A percentile compares a stretch with the other conserved stretches of the same genome.
Conservation (phyloP, 1,140 invertebrate species). For the Ostrea denselamellosa region DNA sequence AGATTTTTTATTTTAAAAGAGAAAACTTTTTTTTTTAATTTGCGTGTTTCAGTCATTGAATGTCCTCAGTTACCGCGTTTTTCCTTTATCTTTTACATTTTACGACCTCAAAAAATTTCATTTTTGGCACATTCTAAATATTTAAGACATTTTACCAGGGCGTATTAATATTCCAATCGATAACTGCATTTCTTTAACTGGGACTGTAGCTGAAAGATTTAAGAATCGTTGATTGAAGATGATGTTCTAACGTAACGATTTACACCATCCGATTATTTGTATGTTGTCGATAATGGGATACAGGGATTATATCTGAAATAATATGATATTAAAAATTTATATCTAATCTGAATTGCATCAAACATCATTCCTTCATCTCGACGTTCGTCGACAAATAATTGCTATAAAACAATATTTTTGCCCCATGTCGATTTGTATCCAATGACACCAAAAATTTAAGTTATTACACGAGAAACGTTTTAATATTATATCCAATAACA, state of each 20-base stretch:
- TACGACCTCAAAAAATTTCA: not conserved
- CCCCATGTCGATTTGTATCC: slow-evolving; percentile 9
- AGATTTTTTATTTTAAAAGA: no score
- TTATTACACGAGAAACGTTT: not conserved
- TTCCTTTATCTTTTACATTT: not conserved
- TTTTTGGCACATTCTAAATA: not conserved
- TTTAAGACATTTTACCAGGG: not conserved
- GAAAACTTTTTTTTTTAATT: no score
- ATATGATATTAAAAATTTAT: not conserved
- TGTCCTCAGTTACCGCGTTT: not conserved
- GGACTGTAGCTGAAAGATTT: not conserved
- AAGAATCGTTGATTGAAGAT: not conserved
- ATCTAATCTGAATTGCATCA: not conserved
- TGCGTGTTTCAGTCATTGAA: not conserved
- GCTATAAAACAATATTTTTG: not conserved
- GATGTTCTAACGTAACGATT: not conserved
- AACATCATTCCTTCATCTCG: not conserved
- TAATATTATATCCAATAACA: no score
- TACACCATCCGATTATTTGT: not conserved
- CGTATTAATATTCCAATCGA: not conserved
- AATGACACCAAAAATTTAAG: not conserved
- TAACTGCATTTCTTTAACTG: not conserved
- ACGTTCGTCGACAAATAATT: not conserved
- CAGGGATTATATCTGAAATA: not conserved
- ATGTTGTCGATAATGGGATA: not conserved